Percentiles rank a stretch among this genome's conserved stretches.
These are phyloP conservation scores for Chironomus riparius DNA, from an alignment of 2,888 invertebrate genomes.

Conservation along the genomic window DNA sequence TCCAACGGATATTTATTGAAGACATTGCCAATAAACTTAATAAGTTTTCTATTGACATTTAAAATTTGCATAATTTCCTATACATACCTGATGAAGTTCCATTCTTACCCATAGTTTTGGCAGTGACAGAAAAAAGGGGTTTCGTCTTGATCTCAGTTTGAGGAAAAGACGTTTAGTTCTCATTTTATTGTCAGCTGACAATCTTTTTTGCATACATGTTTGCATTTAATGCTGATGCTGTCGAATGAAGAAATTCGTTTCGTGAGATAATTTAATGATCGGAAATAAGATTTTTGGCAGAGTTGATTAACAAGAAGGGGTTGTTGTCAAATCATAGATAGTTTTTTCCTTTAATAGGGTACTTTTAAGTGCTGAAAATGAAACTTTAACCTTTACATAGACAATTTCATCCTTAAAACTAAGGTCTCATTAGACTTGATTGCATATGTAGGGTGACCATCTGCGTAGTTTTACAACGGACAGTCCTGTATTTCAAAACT, in stretches of 20 bases:
- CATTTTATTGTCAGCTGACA: background rate
- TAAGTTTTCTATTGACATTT: constrained; percentile 14
- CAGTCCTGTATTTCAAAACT: too few relatives aligned
- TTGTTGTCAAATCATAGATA: too few relatives aligned
- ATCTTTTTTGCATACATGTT: background rate
- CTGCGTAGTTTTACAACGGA: too few relatives aligned
- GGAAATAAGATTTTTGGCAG: background rate
- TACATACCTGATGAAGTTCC: background rate
- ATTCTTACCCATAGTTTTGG: too few relatives aligned
- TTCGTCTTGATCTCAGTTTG: too few relatives aligned
- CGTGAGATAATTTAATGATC: background rate
- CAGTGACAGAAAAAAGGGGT: too few relatives aligned
- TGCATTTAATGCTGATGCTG: background rate
- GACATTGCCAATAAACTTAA: constrained; percentile 9
- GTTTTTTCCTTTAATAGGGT: too few relatives aligned
- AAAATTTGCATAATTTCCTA: constrained; percentile 22
- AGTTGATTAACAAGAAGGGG: background rate
- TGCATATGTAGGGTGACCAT: too few relatives aligned
- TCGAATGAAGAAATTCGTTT: background rate
- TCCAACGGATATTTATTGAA: constrained; percentile 19
- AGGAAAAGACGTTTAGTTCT: background rate
- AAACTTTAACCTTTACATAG: too few relatives aligned
- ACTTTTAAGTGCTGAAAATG: too few relatives aligned
- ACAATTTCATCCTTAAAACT: too few relatives aligned
- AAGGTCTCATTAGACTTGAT: too few relatives aligned